Base-by-base conservation (phyloP, 2,888 invertebrate species). In the Dynastes grantii region DNA sequence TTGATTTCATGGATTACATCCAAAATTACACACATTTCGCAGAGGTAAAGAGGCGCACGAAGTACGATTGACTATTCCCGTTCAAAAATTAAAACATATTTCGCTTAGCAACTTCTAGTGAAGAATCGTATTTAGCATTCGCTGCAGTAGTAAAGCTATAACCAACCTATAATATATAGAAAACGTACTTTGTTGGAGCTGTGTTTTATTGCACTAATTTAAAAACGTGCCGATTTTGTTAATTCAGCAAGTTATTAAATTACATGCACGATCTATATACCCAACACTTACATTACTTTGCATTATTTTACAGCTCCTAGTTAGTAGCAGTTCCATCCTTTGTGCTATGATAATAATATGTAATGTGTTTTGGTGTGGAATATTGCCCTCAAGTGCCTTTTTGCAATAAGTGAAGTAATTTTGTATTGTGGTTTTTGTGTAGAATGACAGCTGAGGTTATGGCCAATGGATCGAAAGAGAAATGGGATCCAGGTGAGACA, bases 401-500 rank as follows among this genome's bases (percentile, higher is more conserved):
- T 55, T 63, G 61, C 1, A 63, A 40, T 55, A 58, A 37, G 32
- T 79, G 37, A 73, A 79, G 68, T 79, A 77, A 77, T 76, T 71
- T 75, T 65, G 27, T 73, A 58, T 45, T 80, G 78, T 79, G 80
- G 78, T 81, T 81, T 80, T 76, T 81, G 86, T 84, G 78, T 85
- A 90, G 89, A 89, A 91, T 91, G 91, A 91, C 91, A 88, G 90
- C 91, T 85, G 90, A 90, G 87, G 89, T 90, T 86, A 92, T 92
- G 91, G 91, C 91, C 81, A 90, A 91, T 89, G 88, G 88, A 82
- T 85, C 87, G 53, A 86, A 87, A 84, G 89, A 90, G 83, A 91
- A 91, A 86, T 91, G 91, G 90, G 92, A 92, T 88, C 91, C 92
- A 88, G 91, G 92, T 92, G 88, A 90, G 89, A 77, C 81, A 83